A percentile compares a stretch with the other conserved stretches of the same genome.
phyloP scores from a whole-genome alignment of 37 sponge, comb jelly and placozoan genomes.

The Crambe crambe region DNA sequence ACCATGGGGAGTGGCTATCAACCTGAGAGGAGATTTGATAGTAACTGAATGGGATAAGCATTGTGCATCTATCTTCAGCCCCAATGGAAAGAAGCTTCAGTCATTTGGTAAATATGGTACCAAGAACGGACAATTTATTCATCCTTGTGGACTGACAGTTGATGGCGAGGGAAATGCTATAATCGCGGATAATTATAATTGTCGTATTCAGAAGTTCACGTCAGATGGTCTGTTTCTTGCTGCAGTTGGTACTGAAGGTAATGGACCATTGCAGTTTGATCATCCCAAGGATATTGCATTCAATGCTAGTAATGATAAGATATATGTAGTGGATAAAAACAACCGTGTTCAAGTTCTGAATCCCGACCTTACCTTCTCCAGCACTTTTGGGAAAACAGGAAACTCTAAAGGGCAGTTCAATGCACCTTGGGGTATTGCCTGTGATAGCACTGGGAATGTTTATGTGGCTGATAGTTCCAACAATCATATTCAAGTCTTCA shows the following conservation, averaged over 20 bases:
- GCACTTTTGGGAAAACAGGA: too few relatives aligned
- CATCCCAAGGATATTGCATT: too few relatives aligned
- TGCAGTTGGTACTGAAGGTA: conserved; percentile 40
- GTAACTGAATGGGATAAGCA: neutral
- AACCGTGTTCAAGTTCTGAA: conserved; percentile 69
- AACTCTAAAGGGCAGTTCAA: too few relatives aligned
- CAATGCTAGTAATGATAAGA: too few relatives aligned
- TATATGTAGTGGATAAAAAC: conserved; percentile 59
- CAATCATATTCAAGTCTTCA: too few relatives aligned
- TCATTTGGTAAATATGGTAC: too few relatives aligned
- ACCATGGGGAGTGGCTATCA: conserved; percentile 11
- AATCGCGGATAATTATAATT: conserved; percentile 25
- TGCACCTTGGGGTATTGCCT: too few relatives aligned
- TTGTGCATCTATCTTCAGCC: too few relatives aligned
- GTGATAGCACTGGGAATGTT: neutral
- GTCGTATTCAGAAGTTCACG: conserved; percentile 62
- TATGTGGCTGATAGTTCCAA: neutral
- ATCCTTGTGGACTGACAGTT: too few relatives aligned
- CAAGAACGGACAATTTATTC: too few relatives aligned
- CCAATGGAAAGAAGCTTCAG: too few relatives aligned
- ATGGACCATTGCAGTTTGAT: conserved; percentile 44
- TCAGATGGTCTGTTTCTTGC: conserved; percentile 34
- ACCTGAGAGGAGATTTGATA: neutral
- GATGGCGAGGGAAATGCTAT: conserved; percentile 11
- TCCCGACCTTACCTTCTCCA: too few relatives aligned